A percentile compares a stretch with the other conserved stretches of the same genome.
Conservation (phyloP, 2,113 vertebrate species). For the Proterorhinus semilunaris region DNA sequence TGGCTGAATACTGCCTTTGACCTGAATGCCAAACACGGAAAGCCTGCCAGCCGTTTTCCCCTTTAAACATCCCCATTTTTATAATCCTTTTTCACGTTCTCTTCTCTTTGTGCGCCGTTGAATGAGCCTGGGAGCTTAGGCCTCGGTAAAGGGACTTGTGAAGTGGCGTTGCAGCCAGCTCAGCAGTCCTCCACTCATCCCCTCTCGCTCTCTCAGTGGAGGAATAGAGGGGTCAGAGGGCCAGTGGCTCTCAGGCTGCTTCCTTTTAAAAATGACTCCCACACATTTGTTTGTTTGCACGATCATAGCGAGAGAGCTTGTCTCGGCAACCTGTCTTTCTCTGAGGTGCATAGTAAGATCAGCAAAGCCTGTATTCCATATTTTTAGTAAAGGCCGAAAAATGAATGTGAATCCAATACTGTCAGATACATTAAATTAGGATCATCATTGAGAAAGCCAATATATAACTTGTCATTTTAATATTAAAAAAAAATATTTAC, state of each 20-base stretch:
- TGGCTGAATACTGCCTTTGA: constrained; percentile 56
- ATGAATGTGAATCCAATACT: no score
- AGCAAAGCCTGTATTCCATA: background rate
- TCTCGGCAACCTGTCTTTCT: constrained; percentile 6
- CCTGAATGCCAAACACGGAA: constrained; percentile 64
- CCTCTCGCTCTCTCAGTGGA: constrained; percentile 41
- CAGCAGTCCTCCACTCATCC: constrained; percentile 56
- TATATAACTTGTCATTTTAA: no score
- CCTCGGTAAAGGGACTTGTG: constrained; percentile 41
- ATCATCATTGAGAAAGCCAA: no score
- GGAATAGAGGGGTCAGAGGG: constrained; percentile 49
- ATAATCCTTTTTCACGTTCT: constrained; percentile 61
- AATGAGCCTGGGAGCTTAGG: constrained; percentile 50
- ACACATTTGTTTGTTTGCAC: constrained; percentile 23
- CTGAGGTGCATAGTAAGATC: background rate
- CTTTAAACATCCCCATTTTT: constrained; percentile 50
- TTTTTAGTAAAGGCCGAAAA: no score
- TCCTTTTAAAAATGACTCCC: constrained; percentile 11
- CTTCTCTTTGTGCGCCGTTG: constrained; percentile 58
- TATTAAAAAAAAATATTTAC: no score
- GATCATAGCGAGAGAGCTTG: constrained; percentile 9
- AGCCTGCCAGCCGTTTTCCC: constrained; percentile 49
- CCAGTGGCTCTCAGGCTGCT: constrained; percentile 24
- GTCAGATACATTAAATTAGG: no score
- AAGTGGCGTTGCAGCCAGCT: constrained; percentile 54